Base-by-base conservation (phyloP, 2,888 invertebrate genomes). In the Troides aeacus region DNA sequence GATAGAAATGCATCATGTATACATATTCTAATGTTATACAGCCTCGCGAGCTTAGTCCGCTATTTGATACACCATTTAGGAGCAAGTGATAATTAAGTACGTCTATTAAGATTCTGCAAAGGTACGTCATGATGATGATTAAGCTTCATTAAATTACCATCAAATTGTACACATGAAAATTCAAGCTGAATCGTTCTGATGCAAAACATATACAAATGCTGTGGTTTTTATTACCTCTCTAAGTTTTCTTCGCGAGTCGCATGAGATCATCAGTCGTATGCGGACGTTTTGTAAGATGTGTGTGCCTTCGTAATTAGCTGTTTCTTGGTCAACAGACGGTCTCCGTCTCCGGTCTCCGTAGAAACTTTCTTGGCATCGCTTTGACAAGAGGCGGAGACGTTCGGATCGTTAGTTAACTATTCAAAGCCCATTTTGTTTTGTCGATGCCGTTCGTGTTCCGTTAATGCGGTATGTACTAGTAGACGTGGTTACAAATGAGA, bases 281-380 rank as follows among this genome's bases (percentile, higher is more conserved):
- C 66, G 63, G 66, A 66, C 63, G 70, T 72, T 73, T 72, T 72
- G 74, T 70, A 73, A 72, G 57, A 61, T 53, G 65, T 73, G 66
- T 74, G 72, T 73, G 71, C 70, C 66, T 71, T 65, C 58, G 61
- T 72, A 72, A 75, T 75, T 73, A 74, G 66, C 72, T 72, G 69
- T 68, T 72, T 65, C 72, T 72, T 69, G 62, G 62, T 66, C 69
- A 69, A 69, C 62, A 69, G 50, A 62, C 61, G 17, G 10, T 18
- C 46, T 12, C 17, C 50, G 57, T 57, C 42, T 23, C 39, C 46
- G 46, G 60, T 63, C 36, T 62, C 57, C 46, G 57, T 56, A 56
- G 23, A 65, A 69, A 66, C 65, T 69, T 69, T 64, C 69, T 42
- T 62, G 39, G 24, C 57, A 61, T 65, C 69, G 53, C 64, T 61